Percentiles rank a stretch among this genome's conserved stretches.
phyloP scores from a whole-genome alignment of 2,113 vertebrate genomes.

The Oncorhynchus clarkii region DNA sequence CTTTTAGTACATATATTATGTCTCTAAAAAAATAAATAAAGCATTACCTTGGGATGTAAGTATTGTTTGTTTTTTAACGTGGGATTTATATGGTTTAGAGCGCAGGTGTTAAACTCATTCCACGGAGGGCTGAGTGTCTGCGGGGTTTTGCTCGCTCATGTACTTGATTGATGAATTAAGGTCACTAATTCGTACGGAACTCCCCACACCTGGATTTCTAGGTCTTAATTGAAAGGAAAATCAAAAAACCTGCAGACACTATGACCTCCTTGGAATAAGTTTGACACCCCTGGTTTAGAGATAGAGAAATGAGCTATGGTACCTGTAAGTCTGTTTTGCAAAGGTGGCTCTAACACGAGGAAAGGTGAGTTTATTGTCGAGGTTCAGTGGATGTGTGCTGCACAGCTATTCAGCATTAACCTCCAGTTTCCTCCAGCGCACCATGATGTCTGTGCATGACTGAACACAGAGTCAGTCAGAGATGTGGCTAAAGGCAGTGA shows the following conservation, averaged over 20 bases:
- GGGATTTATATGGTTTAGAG: too few relatives aligned
- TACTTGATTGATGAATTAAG: too few relatives aligned
- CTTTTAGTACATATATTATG: neutral
- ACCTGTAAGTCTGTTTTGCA: neutral
- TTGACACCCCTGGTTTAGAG: too few relatives aligned
- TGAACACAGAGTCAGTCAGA: slow-evolving; percentile 9
- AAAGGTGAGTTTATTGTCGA: neutral
- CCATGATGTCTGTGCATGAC: slow-evolving; percentile 6
- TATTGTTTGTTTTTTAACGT: neutral
- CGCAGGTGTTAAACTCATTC: too few relatives aligned
- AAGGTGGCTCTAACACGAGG: neutral
- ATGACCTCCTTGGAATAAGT: too few relatives aligned
- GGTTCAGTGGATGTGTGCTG: neutral
- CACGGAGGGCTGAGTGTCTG: too few relatives aligned
- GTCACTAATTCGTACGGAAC: too few relatives aligned
- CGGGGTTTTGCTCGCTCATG: too few relatives aligned
- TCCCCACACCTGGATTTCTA: too few relatives aligned
- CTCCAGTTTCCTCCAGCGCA: slow-evolving; percentile 10
- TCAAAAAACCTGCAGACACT: too few relatives aligned
- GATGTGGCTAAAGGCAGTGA: slow-evolving; percentile 7
- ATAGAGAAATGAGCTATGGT: neutral
- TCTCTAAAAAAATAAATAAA: neutral
- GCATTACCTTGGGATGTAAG: neutral
- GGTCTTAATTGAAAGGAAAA: too few relatives aligned
- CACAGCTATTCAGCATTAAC: slow-evolving; percentile 14